Percentiles rank a stretch among this genome's conserved stretches.
phyloP scores from a whole-genome alignment of 2,797 vertebrate species.

The Eupleurogrammus muticus region DNA sequence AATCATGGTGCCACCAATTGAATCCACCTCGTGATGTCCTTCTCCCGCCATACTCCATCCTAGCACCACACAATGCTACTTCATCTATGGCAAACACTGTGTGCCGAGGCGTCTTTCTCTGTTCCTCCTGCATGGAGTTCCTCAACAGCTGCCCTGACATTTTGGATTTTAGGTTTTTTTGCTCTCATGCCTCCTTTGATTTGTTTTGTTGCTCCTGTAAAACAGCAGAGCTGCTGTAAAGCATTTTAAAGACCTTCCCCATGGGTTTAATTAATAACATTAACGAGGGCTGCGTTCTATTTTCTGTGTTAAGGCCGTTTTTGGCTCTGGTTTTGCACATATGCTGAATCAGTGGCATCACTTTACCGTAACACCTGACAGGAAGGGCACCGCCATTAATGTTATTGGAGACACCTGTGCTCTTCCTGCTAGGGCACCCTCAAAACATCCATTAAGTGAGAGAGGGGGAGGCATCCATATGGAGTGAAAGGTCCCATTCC shows the following conservation, averaged over 20 bases:
- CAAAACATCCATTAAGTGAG: too few relatives aligned
- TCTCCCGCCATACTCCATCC: too few relatives aligned
- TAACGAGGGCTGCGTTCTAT: slow-evolving; percentile 1
- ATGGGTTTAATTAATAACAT: slow-evolving; percentile 12
- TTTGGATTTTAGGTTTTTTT: too few relatives aligned
- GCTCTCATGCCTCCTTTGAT: slow-evolving; percentile 1
- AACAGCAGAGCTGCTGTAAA: slow-evolving; percentile 20
- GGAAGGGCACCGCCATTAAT: background rate
- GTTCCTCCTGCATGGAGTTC: background rate
- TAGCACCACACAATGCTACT: too few relatives aligned
- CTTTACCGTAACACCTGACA: background rate
- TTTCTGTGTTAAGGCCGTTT: background rate
- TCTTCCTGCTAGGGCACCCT: background rate
- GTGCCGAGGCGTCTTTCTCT: too few relatives aligned
- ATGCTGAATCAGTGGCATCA: background rate
- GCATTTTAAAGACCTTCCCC: slow-evolving; percentile 10
- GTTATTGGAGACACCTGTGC: background rate
- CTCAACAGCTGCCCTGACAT: background rate
- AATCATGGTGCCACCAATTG: too few relatives aligned
- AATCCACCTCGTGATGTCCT: too few relatives aligned
- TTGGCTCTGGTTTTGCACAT: background rate
- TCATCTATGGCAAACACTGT: too few relatives aligned
- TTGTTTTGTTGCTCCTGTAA: slow-evolving; percentile 8
- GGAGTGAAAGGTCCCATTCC: too few relatives aligned
- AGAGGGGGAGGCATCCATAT: too few relatives aligned